Conservation (phyloP, 2,888 invertebrate species). For the Abscondita cerata region DNA sequence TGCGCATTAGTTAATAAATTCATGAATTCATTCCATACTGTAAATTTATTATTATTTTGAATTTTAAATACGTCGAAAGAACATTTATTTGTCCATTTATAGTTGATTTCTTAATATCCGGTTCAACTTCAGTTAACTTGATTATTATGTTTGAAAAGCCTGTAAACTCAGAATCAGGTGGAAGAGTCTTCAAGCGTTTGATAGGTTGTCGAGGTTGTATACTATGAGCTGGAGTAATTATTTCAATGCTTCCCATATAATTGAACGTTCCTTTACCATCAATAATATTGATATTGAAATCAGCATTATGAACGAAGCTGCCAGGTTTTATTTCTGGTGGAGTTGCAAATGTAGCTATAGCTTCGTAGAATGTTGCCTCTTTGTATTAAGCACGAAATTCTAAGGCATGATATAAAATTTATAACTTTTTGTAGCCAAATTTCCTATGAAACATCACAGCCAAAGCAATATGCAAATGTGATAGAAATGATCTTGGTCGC, state of each 20-base stretch:
- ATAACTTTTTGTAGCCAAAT: neutral
- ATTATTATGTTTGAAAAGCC: neutral
- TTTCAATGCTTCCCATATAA: conserved; percentile 19
- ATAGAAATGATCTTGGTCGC: neutral
- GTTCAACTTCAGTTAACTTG: neutral
- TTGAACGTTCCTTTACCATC: conserved; percentile 25
- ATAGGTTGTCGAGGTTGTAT: conserved; percentile 9
- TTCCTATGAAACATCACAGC: neutral
- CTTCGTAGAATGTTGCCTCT: neutral
- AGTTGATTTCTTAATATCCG: conserved; percentile 3
- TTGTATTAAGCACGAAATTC: neutral
- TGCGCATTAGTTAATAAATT: conserved; percentile 29
- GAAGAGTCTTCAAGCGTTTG: conserved; percentile 9
- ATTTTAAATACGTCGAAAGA: conserved; percentile 18
- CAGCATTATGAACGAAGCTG: conserved; percentile 18
- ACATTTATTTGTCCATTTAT: conserved; percentile 3
- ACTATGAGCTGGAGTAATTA: conserved; percentile 1
- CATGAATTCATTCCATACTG: conserved; percentile 34
- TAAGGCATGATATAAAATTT: neutral
- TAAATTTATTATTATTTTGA: conserved; percentile 5
- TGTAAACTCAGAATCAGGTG: neutral
- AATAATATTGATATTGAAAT: conserved; percentile 21
- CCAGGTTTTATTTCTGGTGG: conserved; percentile 8
- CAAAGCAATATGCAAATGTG: neutral
- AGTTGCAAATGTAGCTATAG: conserved; percentile 1